Evolutionary conservation across 2,797 vertebrate genomes (phyloP).

Genomic region (Myripristis jacobus): DNA sequence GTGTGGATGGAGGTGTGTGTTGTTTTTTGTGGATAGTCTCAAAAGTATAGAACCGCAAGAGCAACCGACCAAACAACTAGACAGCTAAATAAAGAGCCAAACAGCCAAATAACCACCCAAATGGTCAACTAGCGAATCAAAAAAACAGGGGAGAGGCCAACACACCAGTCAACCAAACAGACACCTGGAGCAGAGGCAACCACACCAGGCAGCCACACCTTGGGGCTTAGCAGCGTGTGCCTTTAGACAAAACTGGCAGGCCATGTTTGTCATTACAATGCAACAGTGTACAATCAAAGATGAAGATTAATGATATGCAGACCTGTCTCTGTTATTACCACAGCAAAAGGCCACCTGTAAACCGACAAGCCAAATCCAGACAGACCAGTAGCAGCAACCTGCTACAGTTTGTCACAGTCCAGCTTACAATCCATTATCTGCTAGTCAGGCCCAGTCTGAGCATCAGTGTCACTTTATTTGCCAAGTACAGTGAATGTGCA

Average conservation of each 20-base stretch:
- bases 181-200: slow-evolving; percentile 17
- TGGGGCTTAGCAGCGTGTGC: slow-evolving; percentile 31
- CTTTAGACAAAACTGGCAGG: slow-evolving; percentile 34
- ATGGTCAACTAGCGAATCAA: not conserved
- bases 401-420: not conserved
- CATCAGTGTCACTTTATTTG: not conserved
- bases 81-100: not conserved
- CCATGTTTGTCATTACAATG: slow-evolving; percentile 61
- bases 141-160: too few species aligned
- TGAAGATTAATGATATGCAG: slow-evolving; percentile 58
- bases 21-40: not conserved
- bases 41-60: too few species aligned
- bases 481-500: not conserved
- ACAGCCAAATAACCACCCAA: not conserved
- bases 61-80: not conserved
- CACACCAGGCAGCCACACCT: slow-evolving; percentile 58
- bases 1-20: slow-evolving; percentile 18
- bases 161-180: slow-evolving; percentile 17
- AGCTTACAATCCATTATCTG: not conserved
- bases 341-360: slow-evolving; percentile 31
- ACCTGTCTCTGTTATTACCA: slow-evolving; percentile 56
- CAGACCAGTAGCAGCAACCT: slow-evolving; percentile 9
- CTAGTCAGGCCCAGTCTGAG: not conserved
- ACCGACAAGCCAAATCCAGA: slow-evolving; percentile 36
- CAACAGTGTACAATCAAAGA: slow-evolving; percentile 49